These are phyloP conservation scores for Caenorhabditis virilis DNA, from an alignment of 2,888 invertebrate species.

Conservation along the genomic window DNA sequence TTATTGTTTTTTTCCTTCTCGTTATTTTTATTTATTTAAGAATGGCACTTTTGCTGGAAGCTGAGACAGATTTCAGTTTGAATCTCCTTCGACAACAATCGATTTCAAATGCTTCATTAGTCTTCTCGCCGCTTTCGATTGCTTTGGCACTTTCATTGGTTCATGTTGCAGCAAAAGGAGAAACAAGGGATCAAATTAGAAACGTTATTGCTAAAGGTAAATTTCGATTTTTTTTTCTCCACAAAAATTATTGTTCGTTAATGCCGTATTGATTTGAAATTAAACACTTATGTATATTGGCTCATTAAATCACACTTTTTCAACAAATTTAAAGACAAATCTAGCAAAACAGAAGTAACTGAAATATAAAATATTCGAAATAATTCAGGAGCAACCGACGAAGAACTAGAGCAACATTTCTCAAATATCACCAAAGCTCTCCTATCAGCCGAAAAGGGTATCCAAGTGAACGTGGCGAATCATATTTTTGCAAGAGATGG, in stretches of 20 bases:
- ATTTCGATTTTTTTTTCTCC: too few species aligned
- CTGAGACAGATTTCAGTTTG: constrained; percentile 38
- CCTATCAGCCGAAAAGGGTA: constrained; percentile 23
- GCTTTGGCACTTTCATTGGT: constrained; percentile 51
- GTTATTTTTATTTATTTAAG: constrained; percentile 9
- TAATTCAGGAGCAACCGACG: constrained; percentile 25
- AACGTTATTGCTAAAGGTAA: constrained; percentile 46
- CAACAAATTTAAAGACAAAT: too few species aligned
- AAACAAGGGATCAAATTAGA: constrained; percentile 51
- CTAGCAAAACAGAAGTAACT: too few species aligned
- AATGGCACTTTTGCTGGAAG: constrained; percentile 27
- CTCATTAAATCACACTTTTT: too few species aligned
- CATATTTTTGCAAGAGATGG: constrained; percentile 26
- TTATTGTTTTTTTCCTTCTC: too few species aligned
- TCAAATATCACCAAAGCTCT: constrained; percentile 15
- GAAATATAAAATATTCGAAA: too few species aligned
- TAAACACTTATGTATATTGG: too few species aligned
- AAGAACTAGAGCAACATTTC: constrained; percentile 35
- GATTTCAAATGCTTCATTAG: constrained; percentile 25
- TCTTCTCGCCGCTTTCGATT: constrained; percentile 56
- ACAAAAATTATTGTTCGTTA: too few species aligned
- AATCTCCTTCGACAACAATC: constrained; percentile 27
- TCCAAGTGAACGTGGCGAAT: constrained; percentile 24
- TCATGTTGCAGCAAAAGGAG: constrained; percentile 57
- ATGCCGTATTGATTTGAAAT: too few species aligned